Evolutionary conservation across 2,888 invertebrate genomes (phyloP).

Genomic region (Chouioia cunea): DNA sequence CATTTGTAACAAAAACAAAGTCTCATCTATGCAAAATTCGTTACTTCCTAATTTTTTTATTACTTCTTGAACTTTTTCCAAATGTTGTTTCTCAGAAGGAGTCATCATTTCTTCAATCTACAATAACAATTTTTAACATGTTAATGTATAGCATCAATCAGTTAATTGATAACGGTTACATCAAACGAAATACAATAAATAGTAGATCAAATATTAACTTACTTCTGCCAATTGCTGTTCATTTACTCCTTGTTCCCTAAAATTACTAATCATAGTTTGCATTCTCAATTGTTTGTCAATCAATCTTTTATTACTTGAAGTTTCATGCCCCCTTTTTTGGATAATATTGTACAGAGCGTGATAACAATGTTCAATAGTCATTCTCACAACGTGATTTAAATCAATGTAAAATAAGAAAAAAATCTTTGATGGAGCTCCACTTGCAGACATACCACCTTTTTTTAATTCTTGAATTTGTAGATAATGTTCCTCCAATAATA

Average conservation of each 20-base stretch:
- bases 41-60: slow-evolving; percentile 83
- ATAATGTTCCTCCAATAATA: slow-evolving; percentile 84
- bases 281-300: slow-evolving; percentile 89
- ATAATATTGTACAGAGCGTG: slow-evolving; percentile 80
- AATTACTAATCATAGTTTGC: slow-evolving; percentile 83
- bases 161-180: slow-evolving; percentile 23
- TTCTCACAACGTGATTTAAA: slow-evolving; percentile 76
- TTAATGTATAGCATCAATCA: slow-evolving; percentile 22
- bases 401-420: slow-evolving; percentile 84
- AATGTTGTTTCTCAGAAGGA: slow-evolving; percentile 83
- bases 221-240: slow-evolving; percentile 86
- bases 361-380: slow-evolving; percentile 79
- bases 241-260: slow-evolving; percentile 83
- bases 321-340: slow-evolving; percentile 76
- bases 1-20: slow-evolving; percentile 85
- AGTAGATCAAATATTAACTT: slow-evolving; percentile 53
- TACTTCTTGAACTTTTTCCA: slow-evolving; percentile 80
- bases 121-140: slow-evolving; percentile 53
- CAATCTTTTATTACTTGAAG: slow-evolving; percentile 79
- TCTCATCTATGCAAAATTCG: slow-evolving; percentile 85
- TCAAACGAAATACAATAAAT: too few species aligned
- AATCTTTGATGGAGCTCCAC: slow-evolving; percentile 83
- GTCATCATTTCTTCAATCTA: slow-evolving; percentile 89
- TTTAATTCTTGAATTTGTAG: slow-evolving; percentile 80
- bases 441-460: slow-evolving; percentile 76